Base-by-base conservation (phyloP, 2,888 invertebrate species). In the Hydrotaea cyrtoneurina region DNA sequence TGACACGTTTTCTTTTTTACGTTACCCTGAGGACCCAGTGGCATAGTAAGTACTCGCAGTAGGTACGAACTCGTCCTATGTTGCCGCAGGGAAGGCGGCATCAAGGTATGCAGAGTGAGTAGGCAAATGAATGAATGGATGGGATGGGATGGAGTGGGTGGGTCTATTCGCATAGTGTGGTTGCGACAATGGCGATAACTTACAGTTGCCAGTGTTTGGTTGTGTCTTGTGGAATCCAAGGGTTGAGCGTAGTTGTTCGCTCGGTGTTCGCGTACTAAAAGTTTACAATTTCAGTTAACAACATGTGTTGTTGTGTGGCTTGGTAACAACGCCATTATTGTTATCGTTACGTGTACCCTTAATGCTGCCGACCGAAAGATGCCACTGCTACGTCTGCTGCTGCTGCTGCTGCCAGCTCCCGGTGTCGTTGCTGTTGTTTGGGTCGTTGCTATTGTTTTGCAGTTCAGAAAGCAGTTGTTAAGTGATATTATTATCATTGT, bases 391-490 rank as follows among this genome's bases (percentile, higher is more conserved):
- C 13, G 4, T 57, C 59, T 36, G n/a, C n/a, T 3, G 62, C 36
- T 62, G 23, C n/a, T 43, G 26, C 36, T 7, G 11, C 23, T 62
- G 31, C 13, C 36, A n/a, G 39, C 39, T 39, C 7, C 31, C 31
- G 36, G n/a, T 43, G 11, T 64, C 36, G n/a, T 39, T 10, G 43
- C 15, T 43, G 21, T 66, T 43, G 66, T 43, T 19, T 31, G 2
- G 36, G 66, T 19, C 55, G 39, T 46, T 43, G 78, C 57, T 69
- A n/a, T 39, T 50, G 39, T 39, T 8, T 50, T 55, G 21, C n/a
- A 19, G n/a, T n/a, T n/a, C n/a, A n/a, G n/a, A n/a, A n/a, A n/a
- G 31, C 31, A 31, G 78, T 78, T 78, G 72, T 78, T 69, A 72
- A 62, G 36, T 78, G 62, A 64, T 53, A 53, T 62, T 71, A 21